Conservation (phyloP, 2,113 vertebrate genomes). For the Orthonyx spaldingii region DNA sequence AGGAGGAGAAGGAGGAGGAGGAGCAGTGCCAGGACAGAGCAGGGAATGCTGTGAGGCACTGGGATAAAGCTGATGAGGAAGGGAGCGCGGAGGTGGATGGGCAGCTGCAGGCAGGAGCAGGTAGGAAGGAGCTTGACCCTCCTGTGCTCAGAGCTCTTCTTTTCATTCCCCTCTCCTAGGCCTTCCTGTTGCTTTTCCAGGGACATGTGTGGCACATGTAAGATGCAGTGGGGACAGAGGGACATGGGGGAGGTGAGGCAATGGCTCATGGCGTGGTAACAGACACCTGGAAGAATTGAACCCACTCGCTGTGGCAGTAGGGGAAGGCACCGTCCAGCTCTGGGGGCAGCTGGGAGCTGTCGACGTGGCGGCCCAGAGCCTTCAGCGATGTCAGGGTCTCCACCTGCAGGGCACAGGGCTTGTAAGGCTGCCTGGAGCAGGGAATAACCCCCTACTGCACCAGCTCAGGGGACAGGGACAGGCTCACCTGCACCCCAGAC, state of each 20-base stretch:
- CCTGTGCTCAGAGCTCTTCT: background rate
- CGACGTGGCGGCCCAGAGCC: slow-evolving; percentile 81
- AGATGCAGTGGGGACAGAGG: fast-evolving
- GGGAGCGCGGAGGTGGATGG: fast-evolving
- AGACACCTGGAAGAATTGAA: slow-evolving; percentile 89
- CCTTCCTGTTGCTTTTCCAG: background rate
- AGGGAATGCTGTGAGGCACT: background rate
- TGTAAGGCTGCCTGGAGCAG: background rate
- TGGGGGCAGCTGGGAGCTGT: slow-evolving; percentile 81
- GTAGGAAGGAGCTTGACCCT: background rate
- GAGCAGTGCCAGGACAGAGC: background rate
- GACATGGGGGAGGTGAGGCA: background rate
- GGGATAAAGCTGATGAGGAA: background rate
- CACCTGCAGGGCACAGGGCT: slow-evolving; percentile 67
- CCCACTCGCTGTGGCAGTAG: slow-evolving; percentile 88
- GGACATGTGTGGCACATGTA: background rate
- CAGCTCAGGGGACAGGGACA: background rate
- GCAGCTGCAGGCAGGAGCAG: background rate
- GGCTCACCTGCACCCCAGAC: slow-evolving; percentile 81
- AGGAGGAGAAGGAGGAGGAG: background rate
- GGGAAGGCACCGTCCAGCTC: slow-evolving; percentile 83
- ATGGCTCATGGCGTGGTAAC: background rate
- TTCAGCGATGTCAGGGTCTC: slow-evolving; percentile 84
- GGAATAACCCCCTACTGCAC: background rate
- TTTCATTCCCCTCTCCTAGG: background rate